A percentile compares a stretch with the other conserved stretches of the same genome.
These are phyloP conservation scores for Oscheius sp. DNA, from an alignment of 2,888 invertebrate species.

Conservation along the genomic window DNA sequence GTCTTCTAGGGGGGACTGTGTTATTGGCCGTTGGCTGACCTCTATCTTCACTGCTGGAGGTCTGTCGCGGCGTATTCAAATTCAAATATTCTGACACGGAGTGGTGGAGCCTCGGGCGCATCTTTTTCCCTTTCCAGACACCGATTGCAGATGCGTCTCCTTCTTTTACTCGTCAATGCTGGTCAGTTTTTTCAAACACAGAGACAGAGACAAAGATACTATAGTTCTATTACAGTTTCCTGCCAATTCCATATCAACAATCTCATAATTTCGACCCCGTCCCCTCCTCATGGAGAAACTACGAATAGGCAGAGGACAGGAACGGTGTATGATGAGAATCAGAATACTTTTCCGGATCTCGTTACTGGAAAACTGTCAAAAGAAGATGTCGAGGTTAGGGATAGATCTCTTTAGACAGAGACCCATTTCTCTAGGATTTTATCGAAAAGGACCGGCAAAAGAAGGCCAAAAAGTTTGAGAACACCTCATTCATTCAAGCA, in stretches of 20 bases:
- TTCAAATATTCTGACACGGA: conserved; percentile 23
- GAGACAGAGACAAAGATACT: neutral
- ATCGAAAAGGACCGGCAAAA: neutral
- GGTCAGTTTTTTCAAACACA: neutral
- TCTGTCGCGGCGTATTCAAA: conserved; percentile 28
- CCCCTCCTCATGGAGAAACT: too few relatives aligned
- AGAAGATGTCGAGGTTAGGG: neutral
- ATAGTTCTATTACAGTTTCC: neutral
- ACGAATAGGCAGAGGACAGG: too few relatives aligned
- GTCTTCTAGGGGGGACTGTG: neutral
- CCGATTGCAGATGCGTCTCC: neutral
- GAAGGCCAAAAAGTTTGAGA: conserved; percentile 1
- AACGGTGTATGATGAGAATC: too few relatives aligned
- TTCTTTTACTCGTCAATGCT: neutral
- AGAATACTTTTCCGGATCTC: too few relatives aligned
- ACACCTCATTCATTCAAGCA: neutral
- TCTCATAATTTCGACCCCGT: too few relatives aligned
- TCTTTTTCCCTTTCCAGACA: neutral
- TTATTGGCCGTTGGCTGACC: conserved; percentile 15
- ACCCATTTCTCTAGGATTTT: neutral
- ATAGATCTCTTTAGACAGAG: too few relatives aligned
- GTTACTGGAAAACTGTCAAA: neutral
- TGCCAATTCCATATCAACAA: conserved; percentile 7
- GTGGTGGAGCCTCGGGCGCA: neutral
- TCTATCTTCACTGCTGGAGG: conserved; percentile 28